A percentile compares a stretch with the other conserved stretches of the same genome.
phyloP scores from a whole-genome alignment of 1,140 invertebrate species.

The Bombus sylvicola region DNA sequence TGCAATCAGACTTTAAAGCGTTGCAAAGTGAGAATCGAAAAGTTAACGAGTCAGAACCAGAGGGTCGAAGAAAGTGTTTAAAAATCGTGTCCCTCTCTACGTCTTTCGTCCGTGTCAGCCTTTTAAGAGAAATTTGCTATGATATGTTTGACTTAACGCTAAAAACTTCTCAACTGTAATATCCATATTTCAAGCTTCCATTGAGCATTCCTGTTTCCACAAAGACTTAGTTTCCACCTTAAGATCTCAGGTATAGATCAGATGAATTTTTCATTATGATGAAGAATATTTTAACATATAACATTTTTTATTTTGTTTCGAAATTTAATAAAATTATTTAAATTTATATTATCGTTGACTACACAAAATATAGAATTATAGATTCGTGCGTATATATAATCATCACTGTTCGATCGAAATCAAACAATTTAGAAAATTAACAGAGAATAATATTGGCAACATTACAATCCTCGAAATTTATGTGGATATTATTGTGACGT shows the following conservation, averaged over 20 bases:
- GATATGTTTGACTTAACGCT: neutral
- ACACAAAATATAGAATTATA: neutral
- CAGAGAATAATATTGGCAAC: neutral
- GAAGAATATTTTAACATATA: too few relatives aligned
- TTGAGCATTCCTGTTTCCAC: too few relatives aligned
- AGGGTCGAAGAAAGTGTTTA: constrained; percentile 6
- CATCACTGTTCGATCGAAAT: neutral
- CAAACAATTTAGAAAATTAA: neutral
- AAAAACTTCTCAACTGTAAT: neutral
- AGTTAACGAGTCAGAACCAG: neutral
- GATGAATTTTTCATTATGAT: too few relatives aligned
- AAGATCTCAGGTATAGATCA: too few relatives aligned
- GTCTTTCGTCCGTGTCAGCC: too few relatives aligned
- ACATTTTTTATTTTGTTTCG: neutral
- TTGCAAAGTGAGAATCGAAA: neutral
- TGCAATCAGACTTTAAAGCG: constrained; percentile 5
- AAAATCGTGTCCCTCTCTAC: neutral
- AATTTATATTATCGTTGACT: neutral
- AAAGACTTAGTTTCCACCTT: too few relatives aligned
- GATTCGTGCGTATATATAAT: neutral
- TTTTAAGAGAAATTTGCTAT: neutral
- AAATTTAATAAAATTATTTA: neutral
- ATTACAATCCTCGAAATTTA: neutral
- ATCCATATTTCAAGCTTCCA: neutral
- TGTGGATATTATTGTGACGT: neutral